A percentile compares a stretch with the other conserved stretches of the same genome.
These are phyloP conservation scores for Agrochola lychnidis DNA, from an alignment of 2,888 invertebrate species.

Conservation along the genomic window DNA sequence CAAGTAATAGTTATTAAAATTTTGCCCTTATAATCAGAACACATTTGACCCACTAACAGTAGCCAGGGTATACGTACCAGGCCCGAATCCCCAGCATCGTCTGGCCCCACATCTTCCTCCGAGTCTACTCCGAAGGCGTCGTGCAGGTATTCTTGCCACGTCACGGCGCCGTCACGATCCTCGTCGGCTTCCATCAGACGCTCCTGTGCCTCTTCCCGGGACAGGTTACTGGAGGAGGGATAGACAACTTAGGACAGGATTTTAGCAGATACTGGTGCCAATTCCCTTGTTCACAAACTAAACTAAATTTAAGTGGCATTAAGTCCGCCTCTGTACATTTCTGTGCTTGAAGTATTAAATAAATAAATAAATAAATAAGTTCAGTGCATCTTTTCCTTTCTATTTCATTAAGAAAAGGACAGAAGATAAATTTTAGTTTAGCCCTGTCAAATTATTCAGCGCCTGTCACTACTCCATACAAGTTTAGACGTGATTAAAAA, in stretches of 20 bases:
- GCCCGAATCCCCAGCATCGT: slow-evolving; percentile 88
- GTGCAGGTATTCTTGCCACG: slow-evolving; percentile 97
- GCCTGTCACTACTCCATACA: too few species aligned
- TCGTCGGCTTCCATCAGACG: slow-evolving; percentile 96
- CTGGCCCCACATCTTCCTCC: slow-evolving; percentile 89
- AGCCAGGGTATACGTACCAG: slow-evolving; percentile 71
- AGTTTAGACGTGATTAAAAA: too few species aligned
- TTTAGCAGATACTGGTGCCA: background rate
- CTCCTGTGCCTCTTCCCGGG: slow-evolving; percentile 96
- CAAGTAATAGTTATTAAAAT: background rate
- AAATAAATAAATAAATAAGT: too few species aligned
- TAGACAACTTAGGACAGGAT: background rate
- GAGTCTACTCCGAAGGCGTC: slow-evolving; percentile 96
- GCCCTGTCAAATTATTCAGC: too few species aligned
- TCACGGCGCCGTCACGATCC: slow-evolving; percentile 94
- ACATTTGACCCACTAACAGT: background rate
- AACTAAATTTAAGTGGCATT: too few species aligned
- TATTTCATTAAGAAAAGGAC: too few species aligned
- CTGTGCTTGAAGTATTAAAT: too few species aligned
- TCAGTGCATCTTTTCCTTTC: too few species aligned
- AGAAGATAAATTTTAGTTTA: too few species aligned
- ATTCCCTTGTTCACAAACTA: too few species aligned
- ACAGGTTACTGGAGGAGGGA: slow-evolving; percentile 92
- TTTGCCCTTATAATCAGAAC: background rate
- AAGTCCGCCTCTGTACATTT: too few species aligned